A percentile compares a stretch with the other conserved stretches of the same genome.
phyloP scores from a whole-genome alignment of 1,140 invertebrate species.

The Lamellibrachia luymesi region DNA sequence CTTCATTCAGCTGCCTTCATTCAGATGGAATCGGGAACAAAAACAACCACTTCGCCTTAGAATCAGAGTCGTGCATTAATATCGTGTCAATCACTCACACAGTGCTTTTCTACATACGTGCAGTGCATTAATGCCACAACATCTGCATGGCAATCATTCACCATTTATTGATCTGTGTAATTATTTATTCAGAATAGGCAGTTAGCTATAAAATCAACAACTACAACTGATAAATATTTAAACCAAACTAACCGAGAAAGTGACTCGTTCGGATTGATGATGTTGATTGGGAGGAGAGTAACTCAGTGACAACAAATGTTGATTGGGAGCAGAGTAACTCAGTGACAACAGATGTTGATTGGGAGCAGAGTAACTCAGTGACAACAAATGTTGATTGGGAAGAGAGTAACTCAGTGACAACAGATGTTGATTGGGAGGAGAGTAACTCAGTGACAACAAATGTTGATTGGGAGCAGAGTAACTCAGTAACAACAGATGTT shows the following conservation, averaged over 20 bases:
- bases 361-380: too few relatives aligned
- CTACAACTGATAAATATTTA: not conserved
- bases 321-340: too few relatives aligned
- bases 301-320: too few relatives aligned
- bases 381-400: too few relatives aligned
- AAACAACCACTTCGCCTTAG: not conserved
- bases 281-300: not conserved
- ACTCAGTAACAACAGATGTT: too few relatives aligned
- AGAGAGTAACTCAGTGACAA: too few relatives aligned
- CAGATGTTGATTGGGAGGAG: too few relatives aligned
- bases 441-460: too few relatives aligned
- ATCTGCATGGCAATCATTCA: not conserved
- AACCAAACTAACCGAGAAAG: not conserved
- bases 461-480: too few relatives aligned
- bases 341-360: too few relatives aligned
- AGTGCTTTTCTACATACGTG: not conserved
- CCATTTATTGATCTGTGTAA: not conserved
- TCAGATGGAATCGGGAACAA: not conserved
- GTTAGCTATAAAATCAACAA: not conserved
- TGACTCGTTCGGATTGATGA: not conserved
- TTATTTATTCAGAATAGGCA: not conserved
- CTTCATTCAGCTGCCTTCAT: not conserved
- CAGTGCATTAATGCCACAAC: not conserved
- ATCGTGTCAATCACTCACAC: not conserved
- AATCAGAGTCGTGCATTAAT: not conserved